A percentile compares a stretch with the other conserved stretches of the same genome.
phyloP scores from a whole-genome alignment of 2,113 vertebrate species.

The Seriola quinqueradiata region DNA sequence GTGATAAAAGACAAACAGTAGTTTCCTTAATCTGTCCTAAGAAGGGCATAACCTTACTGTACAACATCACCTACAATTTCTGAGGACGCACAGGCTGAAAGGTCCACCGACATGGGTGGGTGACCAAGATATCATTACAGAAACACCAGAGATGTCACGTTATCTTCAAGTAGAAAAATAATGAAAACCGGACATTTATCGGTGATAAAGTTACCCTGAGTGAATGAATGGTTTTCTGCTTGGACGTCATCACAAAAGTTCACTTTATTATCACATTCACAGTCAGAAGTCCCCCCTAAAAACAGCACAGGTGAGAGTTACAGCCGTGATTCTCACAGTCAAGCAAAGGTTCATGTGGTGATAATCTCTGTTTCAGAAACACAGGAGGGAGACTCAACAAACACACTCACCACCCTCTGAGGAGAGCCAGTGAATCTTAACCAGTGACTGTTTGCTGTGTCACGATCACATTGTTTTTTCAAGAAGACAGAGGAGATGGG shows the following conservation, averaged over 20 bases:
- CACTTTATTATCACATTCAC: background rate
- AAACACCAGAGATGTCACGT: background rate
- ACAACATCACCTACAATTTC: background rate
- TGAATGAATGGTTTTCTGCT: background rate
- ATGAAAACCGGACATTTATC: background rate
- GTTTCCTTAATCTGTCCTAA: slow-evolving; percentile 32
- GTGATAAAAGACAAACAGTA: slow-evolving; percentile 29
- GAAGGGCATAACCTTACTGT: slow-evolving; percentile 22
- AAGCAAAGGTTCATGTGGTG: background rate
- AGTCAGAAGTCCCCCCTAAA: background rate
- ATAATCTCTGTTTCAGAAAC: background rate
- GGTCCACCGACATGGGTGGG: background rate
- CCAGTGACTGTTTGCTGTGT: slow-evolving; percentile 17
- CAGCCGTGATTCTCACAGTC: background rate
- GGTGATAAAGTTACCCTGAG: background rate
- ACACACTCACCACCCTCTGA: background rate
- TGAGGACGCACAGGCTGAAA: background rate
- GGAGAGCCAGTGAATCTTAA: background rate
- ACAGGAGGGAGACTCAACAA: background rate
- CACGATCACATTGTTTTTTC: background rate
- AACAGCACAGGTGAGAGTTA: background rate
- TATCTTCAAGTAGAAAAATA: background rate
- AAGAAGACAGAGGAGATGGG: background rate
- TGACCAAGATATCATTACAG: background rate
- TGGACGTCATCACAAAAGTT: background rate